phyloP scores from a whole-genome alignment of 2,888 invertebrate genomes.

The Gnatocerus cornutus region DNA sequence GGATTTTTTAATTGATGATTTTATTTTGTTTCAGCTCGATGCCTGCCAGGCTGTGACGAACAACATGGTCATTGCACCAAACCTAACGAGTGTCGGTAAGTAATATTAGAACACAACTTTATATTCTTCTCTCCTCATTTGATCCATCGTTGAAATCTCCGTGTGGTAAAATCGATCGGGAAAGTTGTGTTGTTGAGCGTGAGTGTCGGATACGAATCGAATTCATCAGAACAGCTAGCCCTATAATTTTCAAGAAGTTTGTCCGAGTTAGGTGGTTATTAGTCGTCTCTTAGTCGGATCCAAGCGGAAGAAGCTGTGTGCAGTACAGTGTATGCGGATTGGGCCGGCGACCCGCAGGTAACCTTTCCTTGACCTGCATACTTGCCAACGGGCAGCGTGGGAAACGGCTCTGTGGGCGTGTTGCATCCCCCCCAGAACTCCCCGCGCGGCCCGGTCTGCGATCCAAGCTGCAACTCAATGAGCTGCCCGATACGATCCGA shows the following conservation, averaged over 20 bases:
- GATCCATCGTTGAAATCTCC: constrained; percentile 69
- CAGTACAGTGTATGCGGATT: constrained; percentile 65
- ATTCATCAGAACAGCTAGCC: constrained; percentile 56
- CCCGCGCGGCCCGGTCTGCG: constrained; percentile 69
- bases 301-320: constrained; percentile 63
- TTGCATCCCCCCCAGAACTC: constrained; percentile 73
- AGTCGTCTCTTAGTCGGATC: constrained; percentile 55
- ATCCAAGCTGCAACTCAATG: constrained; percentile 71
- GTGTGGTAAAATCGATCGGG: constrained; percentile 49
- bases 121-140: constrained; percentile 60
- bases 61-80: constrained; percentile 92
- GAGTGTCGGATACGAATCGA: constrained; percentile 44
- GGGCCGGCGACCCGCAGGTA: constrained; percentile 72
- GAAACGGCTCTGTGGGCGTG: constrained; percentile 72
- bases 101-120: constrained; percentile 67
- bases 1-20: constrained; percentile 17
- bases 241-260: constrained; percentile 66
- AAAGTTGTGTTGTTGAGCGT: constrained; percentile 52
- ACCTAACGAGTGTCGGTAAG: constrained; percentile 98
- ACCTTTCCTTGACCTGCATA: constrained; percentile 79
- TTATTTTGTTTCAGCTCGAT: constrained; percentile 70
- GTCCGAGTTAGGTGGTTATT: constrained; percentile 61
- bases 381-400: constrained; percentile 76
- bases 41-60: constrained; percentile 93
- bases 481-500: constrained; percentile 69